Base-by-base conservation (phyloP, 2,113 vertebrate species). In the Isichthys henryi region DNA sequence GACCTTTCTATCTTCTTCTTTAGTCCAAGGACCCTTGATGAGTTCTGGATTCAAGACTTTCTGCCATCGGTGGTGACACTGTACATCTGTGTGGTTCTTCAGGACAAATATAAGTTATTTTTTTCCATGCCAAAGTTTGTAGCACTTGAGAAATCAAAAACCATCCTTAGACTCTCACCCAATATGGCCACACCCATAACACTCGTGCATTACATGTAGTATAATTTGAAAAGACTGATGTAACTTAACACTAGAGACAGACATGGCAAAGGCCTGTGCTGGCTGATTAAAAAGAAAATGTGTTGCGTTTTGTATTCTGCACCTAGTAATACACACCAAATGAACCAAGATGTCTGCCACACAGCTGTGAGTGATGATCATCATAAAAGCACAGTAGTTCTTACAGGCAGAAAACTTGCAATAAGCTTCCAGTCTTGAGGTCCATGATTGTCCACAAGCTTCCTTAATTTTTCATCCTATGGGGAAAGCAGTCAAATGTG, bases 1-100 rank as follows among this genome's bases (percentile, higher is more conserved):
- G 95, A 99, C 98, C 96, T 98, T 96, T 94, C 99, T 98, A 95
- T 99, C 98, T 92, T 99, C 98, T 93, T 99, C 98, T 96, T 99
- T 99, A 91, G 98, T 99, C 98, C 98, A 99, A 0, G 98, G 98
- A 56, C 98, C 98, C 95, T 99, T 99, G 93, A 99, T 98, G 92
- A 99, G 98, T 93, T 99, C 98, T 91, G 98, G 98, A 93, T 99
- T 99, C 89, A 99, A 95, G 46, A 99, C 98, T 92, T 99, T 99
- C 95, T 99, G 98, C 98, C 98, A 99, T 85, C 98, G 96, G 93
- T 99, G 98, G 92, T 99, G 98, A 91, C 98, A 99, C 93, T 99
- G 98, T 90, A 99, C 97, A 94, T 99, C 98, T 90, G 98, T 98
- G 88, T 98, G 97, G 92, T 98, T 99, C 98, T 99, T 66, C 7